phyloP scores from a whole-genome alignment of 2,888 invertebrate species.

The Exocentrus adspersus region DNA sequence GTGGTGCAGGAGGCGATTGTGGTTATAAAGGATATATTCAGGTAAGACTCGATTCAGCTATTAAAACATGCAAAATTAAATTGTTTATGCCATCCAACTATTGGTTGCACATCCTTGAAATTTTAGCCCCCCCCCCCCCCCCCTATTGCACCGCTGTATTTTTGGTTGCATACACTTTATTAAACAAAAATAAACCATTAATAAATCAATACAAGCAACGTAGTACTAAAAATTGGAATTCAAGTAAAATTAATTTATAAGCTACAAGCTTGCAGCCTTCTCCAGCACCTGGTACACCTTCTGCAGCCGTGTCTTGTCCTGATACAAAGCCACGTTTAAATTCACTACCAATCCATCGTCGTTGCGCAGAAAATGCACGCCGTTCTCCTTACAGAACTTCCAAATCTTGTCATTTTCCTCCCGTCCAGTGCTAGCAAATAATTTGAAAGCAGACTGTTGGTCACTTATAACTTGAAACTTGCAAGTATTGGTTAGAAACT shows the following conservation, averaged over 20 bases:
- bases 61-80: no score
- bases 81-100: no score
- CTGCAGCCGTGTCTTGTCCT: constrained; percentile 45
- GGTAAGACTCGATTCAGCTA: constrained; percentile 65
- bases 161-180: no score
- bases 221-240: not conserved
- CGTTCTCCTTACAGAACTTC: constrained; percentile 49
- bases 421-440: constrained; percentile 44
- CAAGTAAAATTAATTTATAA: not conserved
- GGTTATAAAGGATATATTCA: constrained; percentile 97
- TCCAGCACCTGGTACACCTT: constrained; percentile 49
- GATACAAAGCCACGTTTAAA: constrained; percentile 50
- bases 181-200: no score
- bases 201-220: no score
- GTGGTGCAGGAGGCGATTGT: constrained; percentile 99
- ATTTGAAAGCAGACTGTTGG: constrained; percentile 54
- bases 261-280: constrained; percentile 42
- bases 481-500: constrained; percentile 45
- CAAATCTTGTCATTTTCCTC: constrained; percentile 46
- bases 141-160: no score
- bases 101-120: no score
- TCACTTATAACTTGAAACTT: constrained; percentile 53
- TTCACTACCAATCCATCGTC: constrained; percentile 54
- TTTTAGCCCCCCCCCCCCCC: no score
- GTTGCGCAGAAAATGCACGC: constrained; percentile 51